These are phyloP conservation scores for Nycticryphes semicollaris DNA, from an alignment of 2,113 vertebrate species.

Conservation along the genomic window DNA sequence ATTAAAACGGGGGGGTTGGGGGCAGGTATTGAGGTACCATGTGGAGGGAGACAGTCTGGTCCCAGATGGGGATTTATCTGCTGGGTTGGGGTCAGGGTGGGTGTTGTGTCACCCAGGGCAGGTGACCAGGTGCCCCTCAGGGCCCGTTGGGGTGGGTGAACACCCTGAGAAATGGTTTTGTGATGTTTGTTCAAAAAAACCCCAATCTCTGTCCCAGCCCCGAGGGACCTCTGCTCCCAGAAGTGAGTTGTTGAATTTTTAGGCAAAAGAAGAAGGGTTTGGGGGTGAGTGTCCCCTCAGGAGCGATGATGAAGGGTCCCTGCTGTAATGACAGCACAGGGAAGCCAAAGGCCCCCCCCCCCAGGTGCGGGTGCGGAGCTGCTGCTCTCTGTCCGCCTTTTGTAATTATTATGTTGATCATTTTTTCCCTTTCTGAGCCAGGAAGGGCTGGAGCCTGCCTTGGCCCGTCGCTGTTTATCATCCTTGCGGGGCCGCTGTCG, in stretches of 20 bases:
- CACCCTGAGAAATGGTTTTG: rapidly evolving
- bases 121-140: rapidly evolving
- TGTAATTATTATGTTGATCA: background rate
- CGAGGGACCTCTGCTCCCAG: background rate
- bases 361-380: background rate
- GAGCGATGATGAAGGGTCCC: too few relatives aligned
- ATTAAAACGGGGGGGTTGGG: background rate
- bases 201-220: rapidly evolving
- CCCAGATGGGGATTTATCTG: background rate
- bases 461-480: background rate
- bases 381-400: rapidly evolving
- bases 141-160: background rate
- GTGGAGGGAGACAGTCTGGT: background rate
- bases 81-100: background rate
- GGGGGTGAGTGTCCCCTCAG: background rate
- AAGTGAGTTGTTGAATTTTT: too few relatives aligned
- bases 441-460: background rate
- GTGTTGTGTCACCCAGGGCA: background rate
- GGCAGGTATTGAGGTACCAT: rapidly evolving
- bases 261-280: background rate
- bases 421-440: background rate
- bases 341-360: rapidly evolving
- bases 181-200: background rate
- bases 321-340: rapidly evolving
- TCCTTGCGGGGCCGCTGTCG: rapidly evolving